Base-by-base conservation (phyloP, 2,797 vertebrate genomes). In the Hippocampus kuda region DNA sequence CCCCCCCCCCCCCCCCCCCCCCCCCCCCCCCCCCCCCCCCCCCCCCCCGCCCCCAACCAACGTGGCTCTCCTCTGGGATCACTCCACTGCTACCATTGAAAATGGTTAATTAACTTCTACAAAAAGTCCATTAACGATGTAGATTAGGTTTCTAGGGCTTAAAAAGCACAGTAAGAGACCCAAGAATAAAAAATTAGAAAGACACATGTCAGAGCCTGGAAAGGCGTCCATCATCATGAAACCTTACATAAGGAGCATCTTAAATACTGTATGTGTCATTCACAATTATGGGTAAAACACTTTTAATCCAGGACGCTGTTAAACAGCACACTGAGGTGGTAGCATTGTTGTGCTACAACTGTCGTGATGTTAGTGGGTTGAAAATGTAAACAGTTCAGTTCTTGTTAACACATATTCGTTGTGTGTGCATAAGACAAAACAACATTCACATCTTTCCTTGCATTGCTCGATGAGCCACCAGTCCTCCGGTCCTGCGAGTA, bases 81-180 rank as follows among this genome's bases (percentile, higher is more conserved):
- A 80, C 85, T 86, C 74, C 66, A 74, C 82, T 77, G 84, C 84
- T 85, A 87, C 87, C 79, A 81, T 75, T 88, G 83, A 89, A 89
- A 87, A 88, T 86, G 86, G 78, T 88, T 89, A 89, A 90, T 87
- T 87, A 88, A 88, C 80, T 88, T 85, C 83, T 81, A 89, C 85
- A 89, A 85, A 89, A 89, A 89, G 86, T 90, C 86, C 79, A 87
- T 88, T 88, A 88, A 88, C 75, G 85, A 76, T 56, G 67, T 72
- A 87, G 79, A 88, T 88, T 84, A 87, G 73, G 73, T 80, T 84
- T 82, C 65, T 70, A 79, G 83, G 83, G 80, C 84, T 83, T 84
- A 84, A 82, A 84, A 83, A 65, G 75, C 62, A 78, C 46, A 77
- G 71, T 71, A 74, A 59, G 3, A 70, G 65, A 64, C 73, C 18